phyloP scores from a whole-genome alignment of 2,113 vertebrate species.

The Camelus dromedarius region DNA sequence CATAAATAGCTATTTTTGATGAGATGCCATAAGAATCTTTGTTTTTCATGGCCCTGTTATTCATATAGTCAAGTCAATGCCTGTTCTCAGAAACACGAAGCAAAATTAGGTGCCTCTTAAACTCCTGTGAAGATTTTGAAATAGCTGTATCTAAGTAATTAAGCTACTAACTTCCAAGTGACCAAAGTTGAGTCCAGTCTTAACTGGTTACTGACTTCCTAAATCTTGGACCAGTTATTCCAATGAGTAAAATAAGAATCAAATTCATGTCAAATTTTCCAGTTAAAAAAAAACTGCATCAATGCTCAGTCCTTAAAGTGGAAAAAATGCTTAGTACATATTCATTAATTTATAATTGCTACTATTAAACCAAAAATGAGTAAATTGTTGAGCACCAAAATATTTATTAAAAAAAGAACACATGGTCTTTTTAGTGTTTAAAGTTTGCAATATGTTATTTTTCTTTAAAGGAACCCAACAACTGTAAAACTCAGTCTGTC shows the following conservation, averaged over 20 bases:
- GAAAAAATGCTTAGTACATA: neutral
- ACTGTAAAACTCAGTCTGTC: neutral
- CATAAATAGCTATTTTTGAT: neutral
- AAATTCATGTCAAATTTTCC: neutral
- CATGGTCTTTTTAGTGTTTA: neutral
- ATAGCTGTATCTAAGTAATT: neutral
- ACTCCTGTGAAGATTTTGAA: neutral
- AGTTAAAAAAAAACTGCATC: too few species aligned
- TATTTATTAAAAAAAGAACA: neutral
- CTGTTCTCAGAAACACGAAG: neutral
- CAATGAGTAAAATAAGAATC: neutral
- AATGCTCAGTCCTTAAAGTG: neutral
- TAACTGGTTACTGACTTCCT: neutral
- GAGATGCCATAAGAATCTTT: neutral
- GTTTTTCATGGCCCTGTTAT: neutral
- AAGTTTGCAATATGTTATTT: neutral
- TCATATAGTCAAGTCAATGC: neutral
- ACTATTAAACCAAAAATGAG: neutral
- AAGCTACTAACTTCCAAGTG: neutral
- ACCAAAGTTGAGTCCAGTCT: neutral
- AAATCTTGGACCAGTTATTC: neutral
- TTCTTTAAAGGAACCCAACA: neutral
- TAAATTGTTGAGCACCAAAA: neutral
- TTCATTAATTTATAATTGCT: neutral
- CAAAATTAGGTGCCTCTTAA: neutral